Percentiles rank a stretch among this genome's conserved stretches.
Evolutionary conservation across 2,797 vertebrate species (phyloP).

Genomic region (Corythornis leucogaster): DNA sequence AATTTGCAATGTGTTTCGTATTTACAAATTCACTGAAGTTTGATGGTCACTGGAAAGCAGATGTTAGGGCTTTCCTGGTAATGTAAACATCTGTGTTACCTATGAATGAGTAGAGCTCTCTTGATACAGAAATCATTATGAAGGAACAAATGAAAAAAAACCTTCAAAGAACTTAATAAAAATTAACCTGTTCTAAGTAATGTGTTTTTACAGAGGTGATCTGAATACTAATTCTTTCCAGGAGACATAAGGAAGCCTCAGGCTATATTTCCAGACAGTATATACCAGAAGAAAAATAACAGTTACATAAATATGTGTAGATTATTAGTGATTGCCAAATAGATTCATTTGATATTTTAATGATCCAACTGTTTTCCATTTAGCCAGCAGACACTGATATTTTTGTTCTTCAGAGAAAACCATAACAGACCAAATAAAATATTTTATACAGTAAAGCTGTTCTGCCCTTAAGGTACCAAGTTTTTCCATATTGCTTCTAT

Average conservation of each 20-base stretch:
- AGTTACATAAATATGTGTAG: slow-evolving; percentile 45
- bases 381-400: slow-evolving; percentile 59
- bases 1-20: background rate
- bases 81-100: slow-evolving; percentile 15
- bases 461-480: slow-evolving; percentile 51
- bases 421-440: slow-evolving; percentile 58
- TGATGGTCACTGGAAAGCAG: slow-evolving; percentile 19
- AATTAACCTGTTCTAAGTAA: slow-evolving; percentile 31
- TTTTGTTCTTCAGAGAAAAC: slow-evolving; percentile 56
- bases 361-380: slow-evolving; percentile 69
- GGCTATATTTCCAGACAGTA: slow-evolving; percentile 49
- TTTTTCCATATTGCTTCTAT: slow-evolving; percentile 49
- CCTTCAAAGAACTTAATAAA: slow-evolving; percentile 44
- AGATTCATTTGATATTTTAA: slow-evolving; percentile 68
- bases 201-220: background rate
- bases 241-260: slow-evolving; percentile 30
- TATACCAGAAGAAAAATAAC: slow-evolving; percentile 28
- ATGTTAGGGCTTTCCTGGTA: slow-evolving; percentile 7
- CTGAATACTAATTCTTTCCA: slow-evolving; percentile 2
- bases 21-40: slow-evolving; percentile 29
- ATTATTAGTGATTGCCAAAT: slow-evolving; percentile 52
- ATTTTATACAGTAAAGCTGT: slow-evolving; percentile 47
- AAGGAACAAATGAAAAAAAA: background rate
- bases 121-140: background rate
- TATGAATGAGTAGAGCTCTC: background rate